These are phyloP conservation scores for Paratilapia polleni DNA, from an alignment of 2,113 vertebrate genomes.

Conservation along the genomic window DNA sequence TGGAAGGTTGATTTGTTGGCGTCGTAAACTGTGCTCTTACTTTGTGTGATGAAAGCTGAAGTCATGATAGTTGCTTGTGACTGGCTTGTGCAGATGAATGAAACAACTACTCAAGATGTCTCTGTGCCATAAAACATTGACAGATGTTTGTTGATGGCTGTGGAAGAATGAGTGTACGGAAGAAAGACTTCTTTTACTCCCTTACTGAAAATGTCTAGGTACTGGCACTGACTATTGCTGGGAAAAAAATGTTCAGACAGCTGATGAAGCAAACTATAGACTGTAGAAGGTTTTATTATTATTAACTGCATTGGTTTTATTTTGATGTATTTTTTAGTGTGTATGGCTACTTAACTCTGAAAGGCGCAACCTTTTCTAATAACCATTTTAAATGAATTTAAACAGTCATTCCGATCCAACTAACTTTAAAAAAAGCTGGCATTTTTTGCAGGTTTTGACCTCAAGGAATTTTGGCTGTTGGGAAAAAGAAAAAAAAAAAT, in stretches of 20 bases:
- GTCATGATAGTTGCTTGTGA: not conserved
- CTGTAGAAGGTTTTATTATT: too few species aligned
- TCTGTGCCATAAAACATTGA: not conserved
- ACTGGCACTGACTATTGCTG: not conserved
- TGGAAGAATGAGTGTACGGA: not conserved
- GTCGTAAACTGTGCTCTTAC: conserved; percentile 62
- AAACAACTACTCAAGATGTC: not conserved
- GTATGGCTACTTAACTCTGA: not conserved
- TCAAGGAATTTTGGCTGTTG: not conserved
- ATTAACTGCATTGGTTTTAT: not conserved
- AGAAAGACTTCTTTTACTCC: not conserved
- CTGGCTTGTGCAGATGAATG: conserved; percentile 6
- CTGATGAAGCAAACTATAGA: not conserved
- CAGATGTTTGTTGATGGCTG: conserved; percentile 1
- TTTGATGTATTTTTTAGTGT: not conserved
- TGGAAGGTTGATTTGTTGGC: conserved; percentile 25
- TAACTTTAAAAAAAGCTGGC: not conserved
- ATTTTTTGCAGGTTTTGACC: not conserved
- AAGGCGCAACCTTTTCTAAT: not conserved
- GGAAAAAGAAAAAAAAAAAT: not conserved
- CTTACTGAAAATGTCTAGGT: not conserved
- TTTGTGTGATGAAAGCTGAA: conserved; percentile 30
- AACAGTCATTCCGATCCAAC: not conserved
- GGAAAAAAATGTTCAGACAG: not conserved
- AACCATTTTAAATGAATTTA: not conserved